Conservation (phyloP, 2,797 vertebrate genomes). For the Botia kubotai region DNA sequence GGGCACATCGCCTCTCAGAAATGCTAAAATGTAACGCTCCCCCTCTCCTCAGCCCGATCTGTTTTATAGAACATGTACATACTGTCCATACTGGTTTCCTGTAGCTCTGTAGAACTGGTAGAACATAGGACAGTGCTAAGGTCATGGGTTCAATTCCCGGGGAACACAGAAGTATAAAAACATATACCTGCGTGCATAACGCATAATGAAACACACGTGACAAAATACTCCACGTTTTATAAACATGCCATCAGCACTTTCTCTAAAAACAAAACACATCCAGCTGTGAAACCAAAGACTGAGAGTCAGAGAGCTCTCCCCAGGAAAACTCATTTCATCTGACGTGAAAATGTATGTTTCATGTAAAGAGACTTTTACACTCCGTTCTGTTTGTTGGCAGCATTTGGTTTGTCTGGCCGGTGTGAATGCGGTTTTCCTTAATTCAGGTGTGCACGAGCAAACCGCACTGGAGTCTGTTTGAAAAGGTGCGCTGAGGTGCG, state of each 20-base stretch:
- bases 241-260: slow-evolving; percentile 22
- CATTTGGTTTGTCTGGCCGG: neutral
- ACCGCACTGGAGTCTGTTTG: neutral
- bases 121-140: neutral
- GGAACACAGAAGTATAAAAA: neutral
- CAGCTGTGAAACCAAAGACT: slow-evolving; percentile 15
- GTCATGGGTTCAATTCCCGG: neutral
- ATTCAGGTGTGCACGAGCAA: neutral
- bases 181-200: neutral
- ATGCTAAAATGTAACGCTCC: slow-evolving; percentile 31
- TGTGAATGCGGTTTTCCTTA: neutral
- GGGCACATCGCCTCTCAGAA: neutral
- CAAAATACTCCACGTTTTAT: slow-evolving; percentile 17
- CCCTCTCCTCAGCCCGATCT: neutral
- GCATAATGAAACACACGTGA: slow-evolving; percentile 45
- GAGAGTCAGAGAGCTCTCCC: slow-evolving; percentile 9
- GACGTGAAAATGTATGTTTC: slow-evolving; percentile 9
- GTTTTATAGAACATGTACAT: neutral
- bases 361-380: neutral
- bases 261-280: neutral
- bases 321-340: slow-evolving; percentile 12
- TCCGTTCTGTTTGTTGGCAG: neutral
- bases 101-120: too few relatives aligned
- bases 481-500: neutral
- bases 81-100: neutral